phyloP scores from a whole-genome alignment of 1,140 invertebrate genomes.

The Macrobrachium rosenbergii region DNA sequence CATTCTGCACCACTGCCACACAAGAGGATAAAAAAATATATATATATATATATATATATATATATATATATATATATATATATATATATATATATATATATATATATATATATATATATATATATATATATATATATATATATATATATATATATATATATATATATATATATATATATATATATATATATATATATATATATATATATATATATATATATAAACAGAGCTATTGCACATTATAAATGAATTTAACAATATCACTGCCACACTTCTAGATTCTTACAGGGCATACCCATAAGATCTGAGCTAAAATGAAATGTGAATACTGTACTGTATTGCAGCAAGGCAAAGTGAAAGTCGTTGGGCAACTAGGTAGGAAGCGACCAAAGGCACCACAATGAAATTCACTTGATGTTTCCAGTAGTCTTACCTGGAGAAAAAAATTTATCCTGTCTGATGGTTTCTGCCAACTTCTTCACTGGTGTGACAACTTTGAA shows the following conservation, averaged over 20 bases:
- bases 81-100: constrained; percentile 29
- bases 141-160: constrained; percentile 26
- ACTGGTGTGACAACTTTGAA: background rate
- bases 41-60: constrained; percentile 29
- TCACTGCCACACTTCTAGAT: too few species aligned
- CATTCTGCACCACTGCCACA: background rate
- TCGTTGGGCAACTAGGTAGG: too few species aligned
- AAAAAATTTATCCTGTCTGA: background rate
- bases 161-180: constrained; percentile 27
- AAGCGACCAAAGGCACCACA: too few species aligned
- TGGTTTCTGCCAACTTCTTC: background rate
- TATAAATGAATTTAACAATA: too few species aligned
- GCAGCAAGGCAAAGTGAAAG: too few species aligned
- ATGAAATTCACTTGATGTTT: background rate
- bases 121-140: constrained; percentile 22
- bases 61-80: constrained; percentile 15
- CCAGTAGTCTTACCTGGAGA: background rate
- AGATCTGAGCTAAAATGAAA: too few species aligned
- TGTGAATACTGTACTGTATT: too few species aligned
- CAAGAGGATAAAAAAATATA: background rate
- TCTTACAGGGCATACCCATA: too few species aligned
- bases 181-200: constrained; percentile 28
- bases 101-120: constrained; percentile 31
- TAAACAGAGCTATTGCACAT: too few species aligned
- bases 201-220: constrained; percentile 4